Evolutionary conservation across 2,113 vertebrate genomes (phyloP).

Genomic region (Casuarius casuarius): DNA sequence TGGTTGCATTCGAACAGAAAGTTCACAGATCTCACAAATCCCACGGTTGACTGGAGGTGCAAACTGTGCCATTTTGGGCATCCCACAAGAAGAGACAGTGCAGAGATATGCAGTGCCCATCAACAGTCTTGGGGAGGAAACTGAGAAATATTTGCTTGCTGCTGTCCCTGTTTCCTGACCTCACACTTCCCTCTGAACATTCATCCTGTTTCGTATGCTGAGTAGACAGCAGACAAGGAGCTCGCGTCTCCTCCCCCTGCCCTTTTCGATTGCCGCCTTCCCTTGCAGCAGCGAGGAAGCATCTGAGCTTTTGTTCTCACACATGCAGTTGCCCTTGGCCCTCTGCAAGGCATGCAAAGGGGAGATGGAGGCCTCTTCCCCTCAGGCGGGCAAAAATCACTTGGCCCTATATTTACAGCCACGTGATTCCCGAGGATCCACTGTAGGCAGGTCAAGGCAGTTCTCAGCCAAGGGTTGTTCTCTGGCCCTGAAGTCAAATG

Average conservation of each 20-base stretch:
- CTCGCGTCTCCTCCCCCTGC: not conserved
- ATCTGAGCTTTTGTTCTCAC: not conserved
- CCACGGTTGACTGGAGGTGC: not conserved
- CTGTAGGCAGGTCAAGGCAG: not conserved
- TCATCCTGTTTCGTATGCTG: no score
- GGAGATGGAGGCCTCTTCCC: not conserved
- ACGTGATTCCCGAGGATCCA: rapidly evolving
- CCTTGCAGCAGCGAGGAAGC: not conserved
- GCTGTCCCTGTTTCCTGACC: not conserved
- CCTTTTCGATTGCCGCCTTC: not conserved
- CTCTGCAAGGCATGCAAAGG: no score
- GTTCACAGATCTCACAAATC: not conserved
- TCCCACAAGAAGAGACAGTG: not conserved
- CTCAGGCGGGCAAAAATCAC: not conserved
- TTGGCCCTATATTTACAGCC: not conserved
- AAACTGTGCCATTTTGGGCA: not conserved
- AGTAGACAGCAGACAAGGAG: no score
- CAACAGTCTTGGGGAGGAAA: not conserved
- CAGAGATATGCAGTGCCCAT: rapidly evolving
- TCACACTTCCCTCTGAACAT: not conserved
- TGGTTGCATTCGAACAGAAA: not conserved
- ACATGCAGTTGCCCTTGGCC: no score
- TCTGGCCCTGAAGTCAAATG: not conserved
- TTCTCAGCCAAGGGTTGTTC: not conserved
- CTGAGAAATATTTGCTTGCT: not conserved